Evolutionary conservation across 2,888 invertebrate genomes (phyloP).

Genomic region (Gisinianus flammeolus): DNA sequence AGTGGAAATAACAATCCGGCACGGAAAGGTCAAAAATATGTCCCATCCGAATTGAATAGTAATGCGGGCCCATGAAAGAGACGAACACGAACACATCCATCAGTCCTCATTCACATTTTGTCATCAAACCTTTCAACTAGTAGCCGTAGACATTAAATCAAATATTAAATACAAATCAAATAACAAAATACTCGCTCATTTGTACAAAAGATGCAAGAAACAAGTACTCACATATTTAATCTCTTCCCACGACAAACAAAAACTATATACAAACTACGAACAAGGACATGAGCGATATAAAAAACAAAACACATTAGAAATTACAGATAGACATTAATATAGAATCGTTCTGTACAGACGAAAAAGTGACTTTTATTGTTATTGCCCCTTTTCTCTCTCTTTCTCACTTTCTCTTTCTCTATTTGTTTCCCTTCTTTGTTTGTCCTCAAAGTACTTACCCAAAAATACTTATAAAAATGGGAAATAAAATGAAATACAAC

Average conservation of each 20-base stretch:
- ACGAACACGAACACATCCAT: not conserved
- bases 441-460: too few relatives aligned
- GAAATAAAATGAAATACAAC: too few relatives aligned
- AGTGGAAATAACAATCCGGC: not conserved
- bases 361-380: too few relatives aligned
- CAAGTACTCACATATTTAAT: not conserved
- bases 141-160: too few relatives aligned
- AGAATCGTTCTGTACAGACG: too few relatives aligned
- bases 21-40: constrained; percentile 21
- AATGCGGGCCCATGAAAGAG: not conserved
- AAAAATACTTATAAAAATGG: too few relatives aligned
- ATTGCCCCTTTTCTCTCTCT: too few relatives aligned
- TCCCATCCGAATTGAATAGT: constrained; percentile 14
- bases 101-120: not conserved
- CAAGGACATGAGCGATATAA: not conserved
- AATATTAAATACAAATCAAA: too few relatives aligned
- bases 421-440: too few relatives aligned
- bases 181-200: too few relatives aligned
- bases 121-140: not conserved
- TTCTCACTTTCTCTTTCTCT: too few relatives aligned
- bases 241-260: not conserved
- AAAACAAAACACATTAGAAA: not conserved
- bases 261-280: not conserved
- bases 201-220: too few relatives aligned
- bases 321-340: not conserved